Base-by-base conservation (phyloP, 2,888 invertebrate species). In the Ceraclea dissimilis region DNA sequence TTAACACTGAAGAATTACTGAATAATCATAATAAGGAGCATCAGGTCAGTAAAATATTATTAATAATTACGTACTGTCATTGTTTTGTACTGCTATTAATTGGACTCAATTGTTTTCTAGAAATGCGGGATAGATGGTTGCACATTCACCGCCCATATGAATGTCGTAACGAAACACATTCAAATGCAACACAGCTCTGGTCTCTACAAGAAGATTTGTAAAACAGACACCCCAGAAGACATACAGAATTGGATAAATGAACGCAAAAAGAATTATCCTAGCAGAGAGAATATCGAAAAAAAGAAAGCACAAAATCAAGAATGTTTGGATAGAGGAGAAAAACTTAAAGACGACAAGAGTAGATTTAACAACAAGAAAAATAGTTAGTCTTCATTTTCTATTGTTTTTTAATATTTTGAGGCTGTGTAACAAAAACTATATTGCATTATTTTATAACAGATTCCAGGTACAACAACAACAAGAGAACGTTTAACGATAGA, bases 171-270 rank as follows among this genome's bases (percentile, higher is more conserved):
- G 59, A 84, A 84, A 63, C 95, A 95, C 67, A 82, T 90, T 63
- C 79, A 81, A 68, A 84, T 88, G 79, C 90, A 93, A 72, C 94
- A 95, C 71, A 79, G 80, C 5, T 83, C 86, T n/a, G 93, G 93
- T 0, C 71, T 93, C 17, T 94, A 86, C 66, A 81, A 86, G 52
- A 85, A 84, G 70, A 86, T 94, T 59, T 82, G 84, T 63, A 84
- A 85, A 63, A 66, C 88, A 5, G 82, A 85, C 60, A 85, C 88
- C 4, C 85, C 88, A 0, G 91, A 92, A 68, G 92, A 93, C 63
- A 85, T 93, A 57, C 75, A 83, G 31, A 88, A 87, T 69, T 96
- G 94, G 93, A 80, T 84, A 62, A 82, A 80, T 51, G 93, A 94
- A 65, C 78, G 96, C 50, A 88, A 84, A 68, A 86, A 78, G 72